Percentiles rank a stretch among this genome's conserved stretches.
Evolutionary conservation across 2,888 invertebrate genomes (phyloP).

Genomic region (Fragum fragum): DNA sequence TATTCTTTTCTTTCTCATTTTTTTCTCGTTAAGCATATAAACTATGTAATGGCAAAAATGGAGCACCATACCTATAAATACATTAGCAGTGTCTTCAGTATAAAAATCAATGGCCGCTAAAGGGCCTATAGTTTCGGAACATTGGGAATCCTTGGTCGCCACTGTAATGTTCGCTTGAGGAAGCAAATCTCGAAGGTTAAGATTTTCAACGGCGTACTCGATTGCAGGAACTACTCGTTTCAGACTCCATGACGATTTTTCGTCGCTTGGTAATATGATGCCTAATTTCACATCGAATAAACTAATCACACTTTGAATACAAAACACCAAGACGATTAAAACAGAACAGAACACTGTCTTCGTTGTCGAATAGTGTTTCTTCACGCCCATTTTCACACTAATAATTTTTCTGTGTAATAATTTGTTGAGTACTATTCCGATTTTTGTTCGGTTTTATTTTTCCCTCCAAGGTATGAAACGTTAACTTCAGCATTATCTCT

Average conservation of each 20-base stretch:
- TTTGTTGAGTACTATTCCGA: background rate
- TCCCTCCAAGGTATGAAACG: too few species aligned
- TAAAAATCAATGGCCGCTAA: conserved; percentile 83
- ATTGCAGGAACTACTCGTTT: conserved; percentile 84
- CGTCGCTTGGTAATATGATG: conserved; percentile 28
- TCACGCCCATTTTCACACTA: background rate
- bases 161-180: conserved; percentile 63
- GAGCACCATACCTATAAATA: conserved; percentile 79
- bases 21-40: too few species aligned
- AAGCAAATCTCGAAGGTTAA: conserved; percentile 64
- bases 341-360: background rate
- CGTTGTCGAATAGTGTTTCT: background rate
- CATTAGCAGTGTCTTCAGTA: conserved; percentile 74
- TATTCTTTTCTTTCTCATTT: too few species aligned
- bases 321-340: background rate
- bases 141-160: conserved; percentile 78
- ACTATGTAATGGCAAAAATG: conserved; percentile 71
- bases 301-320: conserved; percentile 7
- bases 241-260: conserved; percentile 74
- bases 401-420: background rate
- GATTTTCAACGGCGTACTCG: conserved; percentile 80
- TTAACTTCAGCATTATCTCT: too few species aligned
- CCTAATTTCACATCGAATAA: conserved; percentile 22
- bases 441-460: too few species aligned
- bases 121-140: conserved; percentile 83